Percentiles rank a stretch among this genome's conserved stretches.
Conservation (phyloP, 2,888 invertebrate species). For the Chydorus sphaericus region DNA sequence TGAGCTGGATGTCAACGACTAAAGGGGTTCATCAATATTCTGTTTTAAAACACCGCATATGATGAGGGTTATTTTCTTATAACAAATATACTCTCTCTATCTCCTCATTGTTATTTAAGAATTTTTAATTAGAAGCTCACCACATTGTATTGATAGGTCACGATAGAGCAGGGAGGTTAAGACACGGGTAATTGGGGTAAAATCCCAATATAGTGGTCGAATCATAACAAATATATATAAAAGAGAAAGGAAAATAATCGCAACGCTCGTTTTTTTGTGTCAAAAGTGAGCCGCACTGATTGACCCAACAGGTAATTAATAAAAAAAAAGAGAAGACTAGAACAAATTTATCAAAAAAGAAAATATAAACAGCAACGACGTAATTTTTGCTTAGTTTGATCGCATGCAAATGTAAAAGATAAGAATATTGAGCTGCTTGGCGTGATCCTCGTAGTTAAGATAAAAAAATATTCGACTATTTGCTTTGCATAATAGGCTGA, state of each 20-base stretch:
- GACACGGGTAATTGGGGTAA: not conserved
- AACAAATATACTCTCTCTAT: too few relatives aligned
- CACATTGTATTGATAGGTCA: too few relatives aligned
- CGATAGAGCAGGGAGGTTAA: too few relatives aligned
- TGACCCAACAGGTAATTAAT: conserved; percentile 4
- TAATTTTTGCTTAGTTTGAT: not conserved
- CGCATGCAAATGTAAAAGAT: not conserved
- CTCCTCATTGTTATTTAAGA: too few relatives aligned
- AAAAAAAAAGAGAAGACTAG: too few relatives aligned
- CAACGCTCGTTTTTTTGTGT: too few relatives aligned
- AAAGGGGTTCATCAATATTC: too few relatives aligned
- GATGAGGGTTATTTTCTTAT: too few relatives aligned
- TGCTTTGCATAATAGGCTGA: not conserved
- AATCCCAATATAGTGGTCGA: not conserved
- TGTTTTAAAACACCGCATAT: too few relatives aligned
- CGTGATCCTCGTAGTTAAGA: not conserved
- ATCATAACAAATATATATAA: not conserved
- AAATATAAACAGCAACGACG: not conserved
- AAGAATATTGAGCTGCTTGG: not conserved
- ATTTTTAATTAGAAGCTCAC: too few relatives aligned
- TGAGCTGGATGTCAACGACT: conserved; percentile 31
- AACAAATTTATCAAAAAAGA: too few relatives aligned
- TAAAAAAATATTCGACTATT: not conserved
- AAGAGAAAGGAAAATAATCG: not conserved
- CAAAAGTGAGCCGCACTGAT: not conserved